Percentiles rank a stretch among this genome's conserved stretches.
phyloP scores from a whole-genome alignment of 2,797 vertebrate species.

The Bryconaethiops microstoma region DNA sequence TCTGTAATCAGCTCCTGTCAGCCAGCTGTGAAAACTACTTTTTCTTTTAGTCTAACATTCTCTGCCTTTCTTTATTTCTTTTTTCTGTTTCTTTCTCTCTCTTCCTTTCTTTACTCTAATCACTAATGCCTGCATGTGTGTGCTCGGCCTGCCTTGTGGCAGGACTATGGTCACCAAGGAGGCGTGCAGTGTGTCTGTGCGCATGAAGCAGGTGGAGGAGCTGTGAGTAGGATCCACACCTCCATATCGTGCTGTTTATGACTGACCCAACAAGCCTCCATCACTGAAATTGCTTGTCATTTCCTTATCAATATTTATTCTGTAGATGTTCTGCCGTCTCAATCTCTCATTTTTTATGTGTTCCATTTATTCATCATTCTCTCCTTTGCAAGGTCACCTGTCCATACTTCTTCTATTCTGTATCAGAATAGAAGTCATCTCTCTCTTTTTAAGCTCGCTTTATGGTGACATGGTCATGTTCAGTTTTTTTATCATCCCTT shows the following conservation, averaged over 20 bases:
- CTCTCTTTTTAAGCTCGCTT: slow-evolving; percentile 9
- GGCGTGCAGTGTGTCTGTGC: slow-evolving; percentile 98
- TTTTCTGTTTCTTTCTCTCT: slow-evolving; percentile 38
- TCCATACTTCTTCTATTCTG: slow-evolving; percentile 66
- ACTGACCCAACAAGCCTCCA: slow-evolving; percentile 40
- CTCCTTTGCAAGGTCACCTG: slow-evolving; percentile 32
- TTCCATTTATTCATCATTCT: neutral
- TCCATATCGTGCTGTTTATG: slow-evolving; percentile 68
- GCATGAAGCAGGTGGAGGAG: slow-evolving; percentile 99
- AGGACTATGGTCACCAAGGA: slow-evolving; percentile 97
- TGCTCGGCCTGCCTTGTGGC: slow-evolving; percentile 78
- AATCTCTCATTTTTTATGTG: slow-evolving; percentile 4
- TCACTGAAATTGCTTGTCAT: slow-evolving; percentile 52
- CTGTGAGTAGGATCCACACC: slow-evolving; percentile 93
- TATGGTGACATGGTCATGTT: slow-evolving; percentile 15
- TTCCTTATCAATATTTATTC: neutral
- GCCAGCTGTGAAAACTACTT: slow-evolving; percentile 39
- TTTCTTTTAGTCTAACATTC: slow-evolving; percentile 42
- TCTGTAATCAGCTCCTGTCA: slow-evolving; percentile 53
- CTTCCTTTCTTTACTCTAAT: slow-evolving; percentile 67
- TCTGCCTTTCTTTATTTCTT: slow-evolving; percentile 61
- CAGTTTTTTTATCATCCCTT: slow-evolving; percentile 6
- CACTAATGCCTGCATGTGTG: slow-evolving; percentile 83
- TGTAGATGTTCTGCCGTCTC: neutral
- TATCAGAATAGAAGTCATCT: slow-evolving; percentile 67